Percentiles rank a stretch among this genome's conserved stretches.
These are phyloP conservation scores for Struthio camelus DNA, from an alignment of 2,113 vertebrate genomes.

Conservation along the genomic window DNA sequence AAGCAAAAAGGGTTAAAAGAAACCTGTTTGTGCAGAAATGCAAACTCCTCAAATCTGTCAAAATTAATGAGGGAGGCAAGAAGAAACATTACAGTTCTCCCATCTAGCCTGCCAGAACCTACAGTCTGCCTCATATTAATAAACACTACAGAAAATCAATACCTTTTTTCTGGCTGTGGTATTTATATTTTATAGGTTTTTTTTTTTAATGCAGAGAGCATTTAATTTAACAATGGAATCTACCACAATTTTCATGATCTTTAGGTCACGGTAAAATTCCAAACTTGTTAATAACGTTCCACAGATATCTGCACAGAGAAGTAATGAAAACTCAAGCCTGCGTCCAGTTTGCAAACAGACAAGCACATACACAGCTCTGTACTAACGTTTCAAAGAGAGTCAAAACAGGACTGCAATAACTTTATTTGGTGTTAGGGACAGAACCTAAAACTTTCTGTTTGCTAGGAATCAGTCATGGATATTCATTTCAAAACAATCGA, in stretches of 20 bases:
- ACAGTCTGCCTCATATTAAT: not conserved
- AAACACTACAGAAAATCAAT: not conserved
- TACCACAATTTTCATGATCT: not conserved
- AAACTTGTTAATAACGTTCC: not conserved
- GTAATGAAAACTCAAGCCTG: accelerated
- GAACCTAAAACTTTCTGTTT: not conserved
- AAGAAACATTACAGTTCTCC: conserved; percentile 43
- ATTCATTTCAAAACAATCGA: not conserved
- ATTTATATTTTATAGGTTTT: not conserved
- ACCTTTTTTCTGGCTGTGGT: not conserved
- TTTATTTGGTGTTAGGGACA: not conserved
- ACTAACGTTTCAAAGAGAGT: not conserved
- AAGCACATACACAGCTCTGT: not conserved
- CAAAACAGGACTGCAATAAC: not conserved
- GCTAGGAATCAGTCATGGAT: not conserved
- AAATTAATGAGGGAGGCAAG: conserved; percentile 62
- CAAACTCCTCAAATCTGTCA: conserved; percentile 68
- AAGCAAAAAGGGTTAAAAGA: conserved; percentile 36
- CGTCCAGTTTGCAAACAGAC: not conserved
- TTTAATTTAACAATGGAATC: not conserved
- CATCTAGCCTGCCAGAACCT: conserved; percentile 36
- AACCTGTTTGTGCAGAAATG: conserved; percentile 32
- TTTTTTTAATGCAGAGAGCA: not conserved
- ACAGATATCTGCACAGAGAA: not conserved
- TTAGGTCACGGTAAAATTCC: not conserved